phyloP scores from a whole-genome alignment of 2,797 vertebrate species.

The Cossypha dichroa region DNA sequence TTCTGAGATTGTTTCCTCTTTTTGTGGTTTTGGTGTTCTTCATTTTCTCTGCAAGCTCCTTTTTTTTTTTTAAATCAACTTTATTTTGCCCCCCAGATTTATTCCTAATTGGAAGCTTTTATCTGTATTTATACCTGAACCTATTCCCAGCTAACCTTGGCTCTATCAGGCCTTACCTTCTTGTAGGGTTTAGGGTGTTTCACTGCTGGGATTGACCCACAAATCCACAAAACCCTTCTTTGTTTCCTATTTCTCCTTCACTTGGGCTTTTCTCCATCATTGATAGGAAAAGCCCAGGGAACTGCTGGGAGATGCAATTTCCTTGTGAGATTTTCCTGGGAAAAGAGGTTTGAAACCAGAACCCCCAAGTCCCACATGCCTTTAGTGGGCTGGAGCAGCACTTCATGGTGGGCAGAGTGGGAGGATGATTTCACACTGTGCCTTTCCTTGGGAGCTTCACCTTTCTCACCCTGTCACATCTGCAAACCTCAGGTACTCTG shows the following conservation, averaged over 20 bases:
- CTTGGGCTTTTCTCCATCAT: background rate
- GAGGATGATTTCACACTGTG: background rate
- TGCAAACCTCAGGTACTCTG: background rate
- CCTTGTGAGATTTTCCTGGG: background rate
- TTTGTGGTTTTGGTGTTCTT: background rate
- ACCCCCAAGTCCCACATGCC: background rate
- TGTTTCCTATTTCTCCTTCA: background rate
- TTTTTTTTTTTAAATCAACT: background rate
- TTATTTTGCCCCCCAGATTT: background rate
- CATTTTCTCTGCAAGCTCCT: slow-evolving; percentile 13
- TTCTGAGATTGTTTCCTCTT: slow-evolving; percentile 38
- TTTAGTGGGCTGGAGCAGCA: accelerated
- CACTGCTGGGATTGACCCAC: background rate
- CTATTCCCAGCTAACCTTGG: accelerated
- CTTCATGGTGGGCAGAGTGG: background rate
- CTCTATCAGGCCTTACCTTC: background rate
- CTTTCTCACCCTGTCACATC: background rate
- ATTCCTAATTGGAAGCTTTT: slow-evolving; percentile 10
- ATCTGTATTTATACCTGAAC: background rate
- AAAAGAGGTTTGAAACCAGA: background rate
- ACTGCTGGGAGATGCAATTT: background rate
- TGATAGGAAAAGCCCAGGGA: background rate
- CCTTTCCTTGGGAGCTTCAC: background rate
- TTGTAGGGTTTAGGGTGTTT: background rate
- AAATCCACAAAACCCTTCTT: background rate